A percentile compares a stretch with the other conserved stretches of the same genome.
Evolutionary conservation across 1,140 invertebrate genomes (phyloP).

Genomic region (Zaprionus kolodkinae): DNA sequence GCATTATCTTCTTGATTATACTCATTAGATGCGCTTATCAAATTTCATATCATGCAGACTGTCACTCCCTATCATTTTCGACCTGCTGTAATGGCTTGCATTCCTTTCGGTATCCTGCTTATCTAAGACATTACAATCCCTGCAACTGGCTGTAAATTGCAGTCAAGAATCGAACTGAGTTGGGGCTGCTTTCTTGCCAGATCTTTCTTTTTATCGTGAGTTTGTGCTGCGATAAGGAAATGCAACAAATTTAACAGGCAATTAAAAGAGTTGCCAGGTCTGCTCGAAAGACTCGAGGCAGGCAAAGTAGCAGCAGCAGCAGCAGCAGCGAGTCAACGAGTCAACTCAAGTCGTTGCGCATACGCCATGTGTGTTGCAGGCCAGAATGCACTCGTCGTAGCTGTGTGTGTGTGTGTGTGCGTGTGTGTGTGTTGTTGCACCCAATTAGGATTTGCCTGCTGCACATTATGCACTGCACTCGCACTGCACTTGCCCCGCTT

Average conservation of each 20-base stretch:
- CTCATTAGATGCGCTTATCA: neutral
- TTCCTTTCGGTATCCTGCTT: neutral
- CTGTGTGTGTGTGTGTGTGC: constrained; percentile 6
- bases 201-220: neutral
- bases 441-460: constrained; percentile 64
- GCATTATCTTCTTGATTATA: neutral
- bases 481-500: constrained; percentile 27
- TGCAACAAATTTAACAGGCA: constrained; percentile 43
- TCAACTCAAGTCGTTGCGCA: constrained; percentile 48
- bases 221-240: constrained; percentile 35
- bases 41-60: neutral
- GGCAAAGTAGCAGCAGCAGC: constrained; percentile 21
- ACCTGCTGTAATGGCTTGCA: neutral
- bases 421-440: constrained; percentile 50
- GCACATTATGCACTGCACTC: constrained; percentile 63
- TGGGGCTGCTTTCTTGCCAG: constrained; percentile 20
- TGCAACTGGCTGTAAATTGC: constrained; percentile 14
- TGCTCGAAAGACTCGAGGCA: constrained; percentile 11
- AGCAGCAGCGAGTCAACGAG: neutral
- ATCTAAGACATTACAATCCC: constrained; percentile 18
- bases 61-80: neutral
- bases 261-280: constrained; percentile 31
- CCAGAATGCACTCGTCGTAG: neutral
- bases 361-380: constrained; percentile 43
- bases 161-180: constrained; percentile 9